Conservation (phyloP, 2,888 invertebrate genomes). For the Automeris io region DNA sequence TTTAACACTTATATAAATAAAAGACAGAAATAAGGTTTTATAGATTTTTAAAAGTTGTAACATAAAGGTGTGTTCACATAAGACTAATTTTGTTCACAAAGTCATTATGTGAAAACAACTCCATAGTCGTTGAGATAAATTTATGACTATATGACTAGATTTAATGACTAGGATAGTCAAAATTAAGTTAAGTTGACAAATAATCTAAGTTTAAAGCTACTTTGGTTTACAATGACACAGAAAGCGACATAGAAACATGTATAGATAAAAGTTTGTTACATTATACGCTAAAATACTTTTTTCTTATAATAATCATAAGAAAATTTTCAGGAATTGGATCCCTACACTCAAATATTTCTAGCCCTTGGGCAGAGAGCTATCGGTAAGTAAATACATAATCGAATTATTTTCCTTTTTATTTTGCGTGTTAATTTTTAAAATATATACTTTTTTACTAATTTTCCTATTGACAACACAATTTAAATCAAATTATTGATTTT, state of each 20-base stretch:
- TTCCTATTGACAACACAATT: no score
- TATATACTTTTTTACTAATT: no score
- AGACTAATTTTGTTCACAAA: conserved; percentile 1
- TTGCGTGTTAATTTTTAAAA: no score
- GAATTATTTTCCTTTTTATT: no score
- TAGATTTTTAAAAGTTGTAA: conserved; percentile 11
- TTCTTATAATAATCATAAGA: conserved; percentile 74
- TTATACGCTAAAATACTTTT: conserved; percentile 60
- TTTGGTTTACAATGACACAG: conserved; percentile 40
- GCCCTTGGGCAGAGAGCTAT: neutral
- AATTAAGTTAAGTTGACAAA: conserved; percentile 20
- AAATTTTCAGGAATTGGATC: conserved; percentile 33
- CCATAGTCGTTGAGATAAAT: conserved; percentile 20
- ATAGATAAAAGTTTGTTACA: conserved; percentile 54
- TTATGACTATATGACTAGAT: conserved; percentile 28
- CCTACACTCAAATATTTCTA: conserved; percentile 1
- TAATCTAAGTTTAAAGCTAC: conserved; percentile 19
- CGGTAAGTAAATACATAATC: no score
- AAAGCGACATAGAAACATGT: conserved; percentile 70
- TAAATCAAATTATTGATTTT: no score
- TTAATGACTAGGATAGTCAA: conserved; percentile 12
- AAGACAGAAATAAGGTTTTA: conserved; percentile 14
- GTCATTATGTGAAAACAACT: conserved; percentile 14
- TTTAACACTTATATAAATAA: conserved; percentile 6
- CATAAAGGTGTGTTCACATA: neutral